Evolutionary conservation across 2,888 invertebrate genomes (phyloP).

Genomic region (Rhagonycha fulva): DNA sequence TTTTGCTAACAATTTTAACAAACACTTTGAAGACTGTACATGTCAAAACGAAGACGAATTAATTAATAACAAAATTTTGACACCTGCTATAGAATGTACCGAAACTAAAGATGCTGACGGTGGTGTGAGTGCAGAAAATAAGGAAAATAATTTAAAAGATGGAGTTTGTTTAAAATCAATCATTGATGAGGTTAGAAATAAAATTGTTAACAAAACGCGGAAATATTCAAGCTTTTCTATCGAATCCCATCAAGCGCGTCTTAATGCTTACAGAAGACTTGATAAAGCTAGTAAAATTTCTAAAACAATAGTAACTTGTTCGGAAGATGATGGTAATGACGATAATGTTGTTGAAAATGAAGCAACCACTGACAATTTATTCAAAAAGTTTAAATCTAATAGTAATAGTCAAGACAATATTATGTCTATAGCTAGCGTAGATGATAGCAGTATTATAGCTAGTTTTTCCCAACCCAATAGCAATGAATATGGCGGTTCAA

Average conservation of each 20-base stretch:
- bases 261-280: not conserved
- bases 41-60: conserved; percentile 22
- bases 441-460: conserved; percentile 16
- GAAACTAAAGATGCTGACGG: not conserved
- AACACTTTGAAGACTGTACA: conserved; percentile 34
- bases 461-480: conserved; percentile 34
- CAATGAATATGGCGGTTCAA: conserved; percentile 46
- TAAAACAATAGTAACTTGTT: not conserved
- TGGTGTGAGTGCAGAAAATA: not conserved
- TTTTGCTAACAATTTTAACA: conserved; percentile 4
- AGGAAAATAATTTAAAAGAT: conserved; percentile 6
- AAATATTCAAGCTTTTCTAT: conserved; percentile 15
- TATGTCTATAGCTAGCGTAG: conserved; percentile 7
- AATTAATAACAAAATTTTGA: not conserved
- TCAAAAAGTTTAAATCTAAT: not conserved
- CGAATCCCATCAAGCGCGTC: not conserved
- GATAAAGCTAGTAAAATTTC: not conserved
- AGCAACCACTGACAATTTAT: not conserved
- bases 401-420: not conserved
- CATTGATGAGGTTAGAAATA: conserved; percentile 42
- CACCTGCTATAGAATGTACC: not conserved
- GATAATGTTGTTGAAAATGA: not conserved
- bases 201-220: conserved; percentile 35
- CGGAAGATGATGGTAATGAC: not conserved
- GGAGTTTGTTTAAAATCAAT: conserved; percentile 42